Evolutionary conservation across 2,797 vertebrate genomes (phyloP), one percentile per base, ranked within the genome.

Genomic region (Rachycentron canadum): DNA sequence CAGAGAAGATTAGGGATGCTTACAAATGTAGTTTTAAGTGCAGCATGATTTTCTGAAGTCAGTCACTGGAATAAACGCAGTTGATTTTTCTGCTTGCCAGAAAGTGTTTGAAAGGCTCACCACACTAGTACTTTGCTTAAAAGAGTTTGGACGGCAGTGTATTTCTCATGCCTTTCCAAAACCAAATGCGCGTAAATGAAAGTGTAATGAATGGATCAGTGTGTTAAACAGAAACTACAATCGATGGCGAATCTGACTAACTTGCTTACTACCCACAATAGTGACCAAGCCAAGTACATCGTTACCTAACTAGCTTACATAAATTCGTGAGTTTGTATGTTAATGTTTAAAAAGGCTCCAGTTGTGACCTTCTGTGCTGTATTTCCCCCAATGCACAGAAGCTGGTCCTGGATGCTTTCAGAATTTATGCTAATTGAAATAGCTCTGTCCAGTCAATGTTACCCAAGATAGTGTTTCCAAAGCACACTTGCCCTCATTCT

Each of bases 31-130:
- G 25, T 28, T 43, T 43, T 62, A 64, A 73, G 26, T 76, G 68
- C 58, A 43, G 64, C 17, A 2, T 36, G 47, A 69, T 64, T 60
- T 57, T 53, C 36, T 72, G 25, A 76, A 52, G 34, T 43, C 55
- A 73, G 58, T 76, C 47, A 41, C 38, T 76, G 53, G 59, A 80
- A 65, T 65, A 26, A 73, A 76, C 14, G 61, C n/a, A 16, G 25
- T 57, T 58, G 57, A 67, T 53, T 68, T 68, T 68, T 43, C 36
- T 43, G 28, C 32, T 23, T 21, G 59, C 28, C 12, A 38, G 17
- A 59, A 65, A 26, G 9, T 17, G 17, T 50, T 34, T 68, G 34
- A 49, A 43, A 64, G 32, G 23, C 45, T 50, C 50, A 66, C 40
- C 26, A 25, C 50, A 74, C 40, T 26, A 21, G 26, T 73, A 26